Evolutionary conservation across 2,113 vertebrate genomes (phyloP), one percentile per base, ranked within the genome.

Genomic region (Anolis carolinensis): DNA sequence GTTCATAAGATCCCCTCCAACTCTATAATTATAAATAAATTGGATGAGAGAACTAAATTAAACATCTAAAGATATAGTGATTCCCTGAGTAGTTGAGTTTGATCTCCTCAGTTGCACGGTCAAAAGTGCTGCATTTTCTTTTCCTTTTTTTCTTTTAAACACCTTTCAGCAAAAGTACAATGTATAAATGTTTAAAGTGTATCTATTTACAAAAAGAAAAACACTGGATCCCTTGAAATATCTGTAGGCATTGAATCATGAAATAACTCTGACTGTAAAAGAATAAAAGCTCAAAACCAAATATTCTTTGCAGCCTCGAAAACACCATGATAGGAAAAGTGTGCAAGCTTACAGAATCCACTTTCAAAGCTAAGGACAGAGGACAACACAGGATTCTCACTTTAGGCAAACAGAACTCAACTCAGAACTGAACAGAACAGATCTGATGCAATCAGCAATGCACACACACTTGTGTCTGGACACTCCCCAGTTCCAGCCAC

Each of bases 141-240:
- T 79, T 50, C 7, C 68, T 16, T 52, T 77, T 32, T 76, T 11
- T 0, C 7, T 77, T 79, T 36, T 68, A 78, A 30, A 39, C 6
- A 9, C 39, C 3, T 27, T 1, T 70, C 30, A 0, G 0, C 20
- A 71, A 36, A 80, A 32, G 76, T 73, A 0, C 0, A 20, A 11
- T 73, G 36, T 67, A 8, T n/a, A 77, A 72, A 1, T 30, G 73
- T 89, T 90, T 21, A 50, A 81, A 11, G 1, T 16, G 77, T 13
- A 74, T 77, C 59, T 34, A 1, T 1, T 63, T 7, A 48, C 7
- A 9, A 71, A 6, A 78, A 30, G 9, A 6, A 81, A 14, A 4
- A 1, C 1, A 74, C 32, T 81, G 39, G 65, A 8, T 0, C 23
- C 0, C 44, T 83, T 81, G 81, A 13, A 1, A 48, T 77, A 7